phyloP scores from a whole-genome alignment of 2,113 vertebrate genomes.

The Caranx ignobilis region DNA sequence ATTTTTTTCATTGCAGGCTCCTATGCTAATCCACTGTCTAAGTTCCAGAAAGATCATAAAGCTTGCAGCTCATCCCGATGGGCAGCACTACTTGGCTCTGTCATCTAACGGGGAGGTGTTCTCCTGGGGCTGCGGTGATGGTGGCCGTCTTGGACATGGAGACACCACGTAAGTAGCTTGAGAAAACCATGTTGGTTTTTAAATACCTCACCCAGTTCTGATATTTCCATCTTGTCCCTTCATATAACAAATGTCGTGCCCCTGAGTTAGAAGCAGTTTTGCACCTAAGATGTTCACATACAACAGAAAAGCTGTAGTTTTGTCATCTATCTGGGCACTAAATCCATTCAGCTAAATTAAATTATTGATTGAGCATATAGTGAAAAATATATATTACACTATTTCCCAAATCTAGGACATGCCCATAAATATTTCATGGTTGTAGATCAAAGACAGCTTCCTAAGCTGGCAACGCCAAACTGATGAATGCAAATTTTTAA shows the following conservation, averaged over 20 bases:
- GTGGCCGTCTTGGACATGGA: slow-evolving; percentile 95
- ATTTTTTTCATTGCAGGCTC: slow-evolving; percentile 84
- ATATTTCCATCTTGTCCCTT: background rate
- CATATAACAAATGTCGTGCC: background rate
- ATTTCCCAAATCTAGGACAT: slow-evolving; percentile 10
- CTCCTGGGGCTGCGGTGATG: slow-evolving; percentile 98
- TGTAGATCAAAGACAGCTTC: background rate
- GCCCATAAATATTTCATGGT: slow-evolving; percentile 8
- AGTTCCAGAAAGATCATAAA: slow-evolving; percentile 94
- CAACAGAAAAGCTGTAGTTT: background rate
- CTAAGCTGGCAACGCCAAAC: background rate
- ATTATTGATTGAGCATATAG: slow-evolving; percentile 11
- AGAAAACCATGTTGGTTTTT: background rate
- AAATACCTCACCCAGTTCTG: background rate
- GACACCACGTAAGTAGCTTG: slow-evolving; percentile 91
- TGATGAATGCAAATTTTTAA: background rate
- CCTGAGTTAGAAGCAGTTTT: background rate
- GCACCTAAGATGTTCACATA: background rate
- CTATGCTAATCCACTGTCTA: slow-evolving; percentile 92
- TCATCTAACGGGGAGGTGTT: slow-evolving; percentile 95
- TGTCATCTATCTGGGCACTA: background rate
- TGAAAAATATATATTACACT: background rate
- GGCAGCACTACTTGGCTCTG: slow-evolving; percentile 95
- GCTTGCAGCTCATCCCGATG: slow-evolving; percentile 96
- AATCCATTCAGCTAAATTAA: background rate